Base-by-base conservation (phyloP, 2,888 invertebrate species). In the Lasius platythorax region DNA sequence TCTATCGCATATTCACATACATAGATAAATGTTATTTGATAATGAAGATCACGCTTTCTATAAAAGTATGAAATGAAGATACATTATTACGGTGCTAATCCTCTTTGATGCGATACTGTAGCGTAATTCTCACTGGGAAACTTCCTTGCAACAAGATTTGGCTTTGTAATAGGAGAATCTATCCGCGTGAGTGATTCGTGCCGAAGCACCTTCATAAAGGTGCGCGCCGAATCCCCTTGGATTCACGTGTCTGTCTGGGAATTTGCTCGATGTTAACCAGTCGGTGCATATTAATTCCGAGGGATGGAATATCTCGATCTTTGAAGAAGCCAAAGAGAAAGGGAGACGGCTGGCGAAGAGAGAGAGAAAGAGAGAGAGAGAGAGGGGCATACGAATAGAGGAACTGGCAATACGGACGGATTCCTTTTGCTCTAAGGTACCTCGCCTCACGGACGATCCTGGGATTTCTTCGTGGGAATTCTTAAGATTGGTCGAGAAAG, bases 261-360 rank as follows among this genome's bases (percentile, higher is more conserved):
- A 91, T 90, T 91, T 73, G 88, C 85, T 87, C 88, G 87, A 87
- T 88, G 89, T 90, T 88, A 91, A 88, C 90, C 89, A 92, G 91
- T 91, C 91, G 92, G 92, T 88, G 91, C 87, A 88, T 92, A 91
- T 91, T 91, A 90, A 91, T 91, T 92, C 87, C 87, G 63, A 87
- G 87, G 88, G 88, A 90, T 90, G 88, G 88, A 91, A 91, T 91
- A 91, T 91, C 91, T 89, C 86, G 86, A 90, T 82, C 91, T 91
- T 90, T 89, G 91, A 91, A 88, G 90, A 86, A 90, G 86, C 90
- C 76, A 58, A 37, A 37, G 37, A 37, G 78, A 82, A 86, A 70
- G 82, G 74, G 82, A 61, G 67, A 53, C 28, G 72, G 43, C 4
- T 53, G 83, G 53, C 23, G 5, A 37, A 37, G 63, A 75, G 64